phyloP scores from a whole-genome alignment of 2,113 vertebrate species.

The Charadrius vociferus region DNA sequence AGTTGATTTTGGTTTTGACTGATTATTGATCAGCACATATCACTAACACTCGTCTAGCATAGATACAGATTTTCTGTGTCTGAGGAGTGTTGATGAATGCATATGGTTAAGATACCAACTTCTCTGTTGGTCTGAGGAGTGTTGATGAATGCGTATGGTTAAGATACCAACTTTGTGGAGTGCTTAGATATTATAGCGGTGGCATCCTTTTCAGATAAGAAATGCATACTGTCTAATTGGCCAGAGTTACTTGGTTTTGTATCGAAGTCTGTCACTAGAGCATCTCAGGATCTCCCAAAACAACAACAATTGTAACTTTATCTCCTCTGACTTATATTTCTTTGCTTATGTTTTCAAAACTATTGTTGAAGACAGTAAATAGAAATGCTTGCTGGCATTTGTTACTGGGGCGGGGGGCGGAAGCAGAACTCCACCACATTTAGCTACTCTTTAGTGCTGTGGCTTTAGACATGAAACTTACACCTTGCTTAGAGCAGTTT shows the following conservation, averaged over 20 bases:
- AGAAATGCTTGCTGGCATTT: neutral
- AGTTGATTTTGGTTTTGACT: neutral
- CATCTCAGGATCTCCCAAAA: neutral
- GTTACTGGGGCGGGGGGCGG: accelerated
- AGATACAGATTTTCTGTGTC: neutral
- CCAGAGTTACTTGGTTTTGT: neutral
- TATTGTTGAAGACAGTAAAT: neutral
- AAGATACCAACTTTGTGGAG: neutral
- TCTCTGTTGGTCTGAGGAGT: too few species aligned
- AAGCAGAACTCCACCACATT: neutral
- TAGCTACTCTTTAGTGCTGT: neutral
- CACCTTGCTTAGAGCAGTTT: neutral
- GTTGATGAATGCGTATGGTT: neutral
- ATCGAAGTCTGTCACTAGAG: neutral
- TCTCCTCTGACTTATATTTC: neutral
- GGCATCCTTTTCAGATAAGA: neutral
- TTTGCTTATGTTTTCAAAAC: neutral
- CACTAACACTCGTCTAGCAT: neutral
- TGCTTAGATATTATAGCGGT: neutral
- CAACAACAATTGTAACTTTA: neutral
- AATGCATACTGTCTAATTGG: neutral
- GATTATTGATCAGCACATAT: neutral
- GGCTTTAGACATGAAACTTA: neutral
- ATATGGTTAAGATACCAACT: neutral
- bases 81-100: neutral